Evolutionary conservation across 1,140 invertebrate genomes (phyloP), one percentile per base, ranked within the genome.

Genomic region (Drosophila ironensis): DNA sequence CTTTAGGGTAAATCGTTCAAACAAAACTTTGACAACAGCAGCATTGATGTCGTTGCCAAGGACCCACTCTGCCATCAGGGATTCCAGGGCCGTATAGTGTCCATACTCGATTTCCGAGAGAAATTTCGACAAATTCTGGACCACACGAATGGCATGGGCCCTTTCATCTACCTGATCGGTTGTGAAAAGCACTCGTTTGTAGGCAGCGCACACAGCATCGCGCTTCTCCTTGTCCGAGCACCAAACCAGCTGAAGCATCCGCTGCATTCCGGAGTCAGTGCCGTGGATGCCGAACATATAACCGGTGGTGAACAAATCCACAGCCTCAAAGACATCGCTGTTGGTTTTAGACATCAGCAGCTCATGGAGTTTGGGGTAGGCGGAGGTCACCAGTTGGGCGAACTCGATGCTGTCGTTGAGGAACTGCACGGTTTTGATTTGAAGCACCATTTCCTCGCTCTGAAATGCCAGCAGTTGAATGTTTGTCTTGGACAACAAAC

Each of bases 281-380:
- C 94, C 93, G 28, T 93, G 91, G 9, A 97, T 92, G 41, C 94
- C 93, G 88, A 97, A 96, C 75, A 95, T 93, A 82, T 94, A 95
- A 2, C 95, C 95, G 0, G 93, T 93, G 0, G 95, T 95, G 64
- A 98, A 95, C 82, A 98, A 96, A 42, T 95, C 93, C 33, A 97
- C 94, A 0, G 96, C 94, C 90, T 97, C 97, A 27, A 94, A 92
- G 0, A 97, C 94, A 89, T 97, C 97, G 1, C 94, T 92, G 0
- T 93, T 91, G 56, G 93, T 94, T 72, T 94, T 93, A 0, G 96
- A 97, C 69, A 93, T 93, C 1, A 97, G 90, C 68, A 97, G 90
- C 8, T 93, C 91, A 71, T 94, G 93, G 8, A 95, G 92, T 4
- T 94, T 73, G 0, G 95, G 95, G 38, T 97, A 92, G 0, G 94